Base-by-base conservation (phyloP, 2,888 invertebrate species). In the Conomelus anceps region DNA sequence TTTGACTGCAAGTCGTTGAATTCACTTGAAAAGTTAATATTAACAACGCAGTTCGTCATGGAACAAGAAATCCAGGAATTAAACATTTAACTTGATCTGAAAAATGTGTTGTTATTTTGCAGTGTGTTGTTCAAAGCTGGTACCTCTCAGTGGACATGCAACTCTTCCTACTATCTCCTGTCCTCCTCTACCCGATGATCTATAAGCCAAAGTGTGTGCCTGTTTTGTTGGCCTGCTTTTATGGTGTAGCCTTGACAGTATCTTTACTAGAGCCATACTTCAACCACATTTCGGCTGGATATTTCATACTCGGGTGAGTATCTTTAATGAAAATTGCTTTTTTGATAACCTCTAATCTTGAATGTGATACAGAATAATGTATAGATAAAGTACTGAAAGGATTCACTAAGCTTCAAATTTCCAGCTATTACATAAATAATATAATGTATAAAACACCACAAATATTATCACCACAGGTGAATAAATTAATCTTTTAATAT, bases 141-240 rank as follows among this genome's bases (percentile, higher is more conserved):
- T 86, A 86, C 24, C 24, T 29, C 7, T 86, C 86, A 86, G 86
- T 86, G 22, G 86, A 86, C 20, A 86, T 86, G 86, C 86, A 86
- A 26, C 29, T 86, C 22, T 86, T 86, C 29, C 24, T 23, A 23
- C 23, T 86, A 23, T 86, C 86, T 24, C 86, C 86, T 0, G 23
- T 86, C 3, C 9, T 86, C 22, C 86, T 86, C 24, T 86, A 86
- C 24, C 86, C 86, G 24, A n/a, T 86, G 24, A 86, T 86, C 23
- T 23, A 86, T 24, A 23, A 86, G n/a, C 86, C 86, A 9, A 7
- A 24, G 86, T 22, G 20, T 7, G 23, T 86, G 1, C 22, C n/a
- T 22, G 20, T 22, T 86, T 86, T 86, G 23, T 24, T 86, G n/a
- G 24, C 23, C 24, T n/a, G 86, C 13, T 23, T 86, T 7, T 24